Percentiles rank a stretch among this genome's conserved stretches.
phyloP scores from a whole-genome alignment of 2,888 invertebrate species.

The Sarcophaga variegata region DNA sequence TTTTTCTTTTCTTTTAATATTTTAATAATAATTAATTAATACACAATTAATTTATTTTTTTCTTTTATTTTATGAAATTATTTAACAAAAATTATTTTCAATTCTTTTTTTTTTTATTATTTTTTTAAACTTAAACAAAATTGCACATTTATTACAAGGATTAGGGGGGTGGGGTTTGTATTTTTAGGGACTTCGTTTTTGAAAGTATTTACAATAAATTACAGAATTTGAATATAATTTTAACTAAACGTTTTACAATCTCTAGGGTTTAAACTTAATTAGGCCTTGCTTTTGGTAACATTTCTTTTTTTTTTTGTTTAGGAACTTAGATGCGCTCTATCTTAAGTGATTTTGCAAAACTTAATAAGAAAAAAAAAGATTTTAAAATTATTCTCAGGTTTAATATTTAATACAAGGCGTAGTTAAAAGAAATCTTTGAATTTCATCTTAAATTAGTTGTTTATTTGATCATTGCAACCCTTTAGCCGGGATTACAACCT shows the following conservation, averaged over 20 bases:
- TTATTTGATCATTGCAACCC: no score
- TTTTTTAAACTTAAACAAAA: conserved; percentile 29
- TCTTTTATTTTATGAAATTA: conserved; percentile 43
- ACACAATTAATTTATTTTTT: conserved; percentile 51
- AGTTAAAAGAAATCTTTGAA: no score
- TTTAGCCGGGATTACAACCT: no score
- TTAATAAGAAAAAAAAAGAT: not conserved
- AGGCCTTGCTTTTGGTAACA: not conserved
- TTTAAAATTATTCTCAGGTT: not conserved
- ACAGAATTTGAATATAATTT: conserved; percentile 13
- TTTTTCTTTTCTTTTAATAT: not conserved
- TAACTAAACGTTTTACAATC: not conserved
- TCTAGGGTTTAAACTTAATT: conserved; percentile 45
- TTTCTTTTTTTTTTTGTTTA: conserved; percentile 53
- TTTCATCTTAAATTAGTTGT: no score
- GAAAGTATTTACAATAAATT: conserved; percentile 48
- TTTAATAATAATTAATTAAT: conserved; percentile 8
- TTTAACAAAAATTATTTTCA: conserved; percentile 50
- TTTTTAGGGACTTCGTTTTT: no score
- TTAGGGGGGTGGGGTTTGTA: no score
- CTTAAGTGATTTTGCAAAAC: conserved; percentile 60
- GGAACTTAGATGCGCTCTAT: conserved; percentile 73
- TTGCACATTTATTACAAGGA: conserved; percentile 70
- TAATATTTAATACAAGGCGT: no score
- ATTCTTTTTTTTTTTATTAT: not conserved